Evolutionary conservation across 2,113 vertebrate species (phyloP), one percentile per base, ranked within the genome.

Genomic region (Silurus glanis): DNA sequence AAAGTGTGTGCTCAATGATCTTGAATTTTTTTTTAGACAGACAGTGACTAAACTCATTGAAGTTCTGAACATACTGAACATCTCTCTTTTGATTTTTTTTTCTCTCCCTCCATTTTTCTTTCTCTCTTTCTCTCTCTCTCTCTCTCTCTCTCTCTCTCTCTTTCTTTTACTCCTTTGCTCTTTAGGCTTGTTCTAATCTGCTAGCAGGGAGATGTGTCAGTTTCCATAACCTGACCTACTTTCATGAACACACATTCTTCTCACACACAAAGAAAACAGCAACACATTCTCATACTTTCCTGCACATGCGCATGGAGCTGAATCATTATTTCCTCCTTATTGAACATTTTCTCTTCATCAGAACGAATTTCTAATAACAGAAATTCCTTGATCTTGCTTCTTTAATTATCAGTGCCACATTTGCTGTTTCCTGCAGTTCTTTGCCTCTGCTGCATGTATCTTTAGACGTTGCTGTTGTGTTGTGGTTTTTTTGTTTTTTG

Each of bases 141-240:
- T 74, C 80, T 49, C 37, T 14, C 13, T 23, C 58, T 56, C n/a
- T 49, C 12, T 10, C 53, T 76, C 25, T 80, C 72, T 58, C 25
- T 51, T 82, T 23, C 56, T 66, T 80, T 37, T 2, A 37, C 49
- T 89, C 7, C 90, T 90, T 91, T 87, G 84, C 91, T 91, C 92
- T 90, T 93, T 86, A 89, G 90, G 92, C 93, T 94, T 93, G 91
- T 89, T 93, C 91, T 92, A 94, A 91, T 94, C 91, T 94, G 92
- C 93, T 93, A 93, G 91, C 91, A 93, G 91, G 91, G 90, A 92
- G 89, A 93, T 93, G 94, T 95, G 94, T 94, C 94, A 94, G 91
- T 94, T 94, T 53, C 89, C 74, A 93, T 93, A 93, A 92, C 91
- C 92, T 95, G 93, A 95, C 94, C 94, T 94, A 95, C 90, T 94